Conservation (phyloP, 2,888 invertebrate species). For the Drosophila planitibia region DNA sequence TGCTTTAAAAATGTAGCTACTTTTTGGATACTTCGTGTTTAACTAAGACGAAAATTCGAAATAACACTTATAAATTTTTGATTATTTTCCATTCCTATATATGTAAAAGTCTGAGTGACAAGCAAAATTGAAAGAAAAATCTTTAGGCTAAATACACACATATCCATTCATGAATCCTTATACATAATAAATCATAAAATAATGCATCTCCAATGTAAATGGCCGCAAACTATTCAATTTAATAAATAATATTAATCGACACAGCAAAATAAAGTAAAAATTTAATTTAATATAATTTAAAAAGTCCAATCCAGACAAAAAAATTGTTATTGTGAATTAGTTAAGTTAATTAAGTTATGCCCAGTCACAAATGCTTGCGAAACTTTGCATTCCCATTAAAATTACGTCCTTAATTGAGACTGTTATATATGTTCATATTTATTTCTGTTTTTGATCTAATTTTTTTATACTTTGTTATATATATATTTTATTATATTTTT, state of each 20-base stretch:
- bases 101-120: slow-evolving; percentile 22
- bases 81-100: slow-evolving; percentile 38
- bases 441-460: too few relatives aligned
- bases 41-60: slow-evolving; percentile 11
- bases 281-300: background rate
- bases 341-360: too few relatives aligned
- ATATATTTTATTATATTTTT: too few relatives aligned
- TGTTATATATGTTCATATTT: too few relatives aligned
- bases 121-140: slow-evolving; percentile 33
- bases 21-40: background rate
- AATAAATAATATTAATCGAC: background rate
- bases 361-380: background rate
- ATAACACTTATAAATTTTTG: slow-evolving; percentile 55
- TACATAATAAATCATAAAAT: too few relatives aligned
- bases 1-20: slow-evolving; percentile 6
- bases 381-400: too few relatives aligned
- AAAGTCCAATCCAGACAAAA: background rate
- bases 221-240: background rate
- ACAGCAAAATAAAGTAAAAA: background rate
- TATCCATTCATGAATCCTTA: too few relatives aligned
- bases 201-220: background rate
- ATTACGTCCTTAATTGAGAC: too few relatives aligned
- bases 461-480: too few relatives aligned
- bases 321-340: background rate
- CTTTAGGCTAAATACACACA: background rate